A percentile compares a stretch with the other conserved stretches of the same genome.
These are phyloP conservation scores for Ctenoplectra terminalis DNA, from an alignment of 1,140 invertebrate species.

Conservation along the genomic window DNA sequence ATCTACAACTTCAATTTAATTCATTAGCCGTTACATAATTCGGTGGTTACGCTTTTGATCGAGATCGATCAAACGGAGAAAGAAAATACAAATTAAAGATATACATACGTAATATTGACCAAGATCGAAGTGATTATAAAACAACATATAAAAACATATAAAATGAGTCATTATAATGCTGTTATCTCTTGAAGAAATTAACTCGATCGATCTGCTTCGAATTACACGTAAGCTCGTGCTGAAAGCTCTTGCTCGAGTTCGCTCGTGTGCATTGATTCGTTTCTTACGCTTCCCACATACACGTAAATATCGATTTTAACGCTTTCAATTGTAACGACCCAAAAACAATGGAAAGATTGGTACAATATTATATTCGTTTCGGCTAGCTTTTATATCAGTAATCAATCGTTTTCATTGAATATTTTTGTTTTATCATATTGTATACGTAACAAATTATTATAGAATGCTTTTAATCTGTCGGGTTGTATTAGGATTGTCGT, in stretches of 20 bases:
- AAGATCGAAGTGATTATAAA: too few relatives aligned
- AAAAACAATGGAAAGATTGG: neutral
- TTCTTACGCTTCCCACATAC: slow-evolving; percentile 11
- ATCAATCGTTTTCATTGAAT: too few relatives aligned
- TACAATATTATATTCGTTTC: neutral
- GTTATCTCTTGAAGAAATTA: neutral
- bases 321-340: neutral
- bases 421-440: neutral
- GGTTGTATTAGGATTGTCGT: neutral
- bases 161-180: too few relatives aligned
- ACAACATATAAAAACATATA: too few relatives aligned
- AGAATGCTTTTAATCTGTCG: neutral
- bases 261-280: slow-evolving; percentile 1
- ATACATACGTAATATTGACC: too few relatives aligned
- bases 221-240: slow-evolving; percentile 16
- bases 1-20: too few relatives aligned
- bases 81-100: too few relatives aligned
- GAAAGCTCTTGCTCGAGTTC: neutral
- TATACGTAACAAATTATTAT: neutral
- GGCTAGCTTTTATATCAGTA: neutral
- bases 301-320: neutral
- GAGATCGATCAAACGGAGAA: too few relatives aligned
- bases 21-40: too few relatives aligned
- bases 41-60: too few relatives aligned
- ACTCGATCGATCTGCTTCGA: slow-evolving; percentile 7